Conservation (phyloP, 2,888 invertebrate genomes). For the Carabus problematicus region DNA sequence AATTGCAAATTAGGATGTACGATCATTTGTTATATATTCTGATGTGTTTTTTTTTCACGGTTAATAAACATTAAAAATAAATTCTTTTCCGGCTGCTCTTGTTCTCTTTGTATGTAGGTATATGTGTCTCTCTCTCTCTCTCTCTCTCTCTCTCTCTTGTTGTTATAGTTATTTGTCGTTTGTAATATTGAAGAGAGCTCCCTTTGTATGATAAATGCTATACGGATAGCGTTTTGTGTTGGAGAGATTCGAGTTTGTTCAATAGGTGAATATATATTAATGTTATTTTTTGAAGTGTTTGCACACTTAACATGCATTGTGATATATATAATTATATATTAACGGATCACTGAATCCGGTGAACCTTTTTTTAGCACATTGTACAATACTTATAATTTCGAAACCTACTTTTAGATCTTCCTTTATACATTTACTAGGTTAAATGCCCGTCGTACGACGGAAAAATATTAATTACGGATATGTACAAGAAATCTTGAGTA, state of each 20-base stretch:
- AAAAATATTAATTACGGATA: no score
- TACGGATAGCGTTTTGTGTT: conserved; percentile 25
- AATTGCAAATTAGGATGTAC: conserved; percentile 48
- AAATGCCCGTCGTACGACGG: no score
- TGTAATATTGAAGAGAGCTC: conserved; percentile 5
- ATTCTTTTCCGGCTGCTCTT: conserved; percentile 41
- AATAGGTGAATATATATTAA: background rate
- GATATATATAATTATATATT: no score
- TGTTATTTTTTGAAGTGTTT: background rate
- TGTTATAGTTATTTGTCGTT: conserved; percentile 3
- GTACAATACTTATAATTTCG: no score
- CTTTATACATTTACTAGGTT: no score
- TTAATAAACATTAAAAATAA: conserved; percentile 45
- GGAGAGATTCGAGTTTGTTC: conserved; percentile 11
- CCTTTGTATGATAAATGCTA: conserved; percentile 36
- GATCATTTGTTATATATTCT: conserved; percentile 49
- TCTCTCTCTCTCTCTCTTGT: no score
- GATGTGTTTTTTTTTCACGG: conserved; percentile 45
- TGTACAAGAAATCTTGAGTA: no score
- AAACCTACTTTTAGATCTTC: no score
- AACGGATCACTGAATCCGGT: no score
- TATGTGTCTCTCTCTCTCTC: background rate
- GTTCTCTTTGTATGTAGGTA: conserved; percentile 24
- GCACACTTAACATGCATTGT: no score
- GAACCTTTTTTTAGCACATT: no score